Evolutionary conservation across 2,888 invertebrate species (phyloP).

Genomic region (Elysia crispata): DNA sequence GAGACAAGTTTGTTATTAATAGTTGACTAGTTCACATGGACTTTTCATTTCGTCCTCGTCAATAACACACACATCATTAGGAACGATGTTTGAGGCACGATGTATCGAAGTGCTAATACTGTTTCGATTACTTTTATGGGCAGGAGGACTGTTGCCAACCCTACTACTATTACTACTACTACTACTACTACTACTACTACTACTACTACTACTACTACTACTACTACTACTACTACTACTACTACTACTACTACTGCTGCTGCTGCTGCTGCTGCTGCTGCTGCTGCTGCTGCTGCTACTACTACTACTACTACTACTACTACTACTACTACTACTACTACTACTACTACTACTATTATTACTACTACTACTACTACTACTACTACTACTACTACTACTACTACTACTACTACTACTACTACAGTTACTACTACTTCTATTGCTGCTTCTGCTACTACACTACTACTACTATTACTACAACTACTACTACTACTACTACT

Average conservation of each 20-base stretch:
- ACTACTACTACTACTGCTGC: not conserved
- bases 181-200: constrained; percentile 28
- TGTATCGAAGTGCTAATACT: no score
- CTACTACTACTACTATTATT: constrained; percentile 24
- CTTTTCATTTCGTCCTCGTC: no score
- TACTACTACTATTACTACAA: not conserved
- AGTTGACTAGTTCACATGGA: no score
- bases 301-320: not conserved
- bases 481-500: constrained; percentile 26
- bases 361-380: constrained; percentile 27
- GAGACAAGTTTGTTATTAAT: no score
- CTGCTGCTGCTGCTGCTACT: not conserved
- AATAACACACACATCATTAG: no score
- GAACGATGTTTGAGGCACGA: no score
- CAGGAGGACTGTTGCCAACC: no score
- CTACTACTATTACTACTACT: constrained; percentile 25
- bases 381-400: constrained; percentile 25
- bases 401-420: constrained; percentile 23
- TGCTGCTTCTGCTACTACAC: no score
- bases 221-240: constrained; percentile 26
- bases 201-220: constrained; percentile 26
- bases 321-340: constrained; percentile 23
- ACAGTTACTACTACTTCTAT: no score
- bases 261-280: not conserved
- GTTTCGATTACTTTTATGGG: no score